Evolutionary conservation across 1,140 invertebrate species (phyloP), one percentile per base, ranked within the genome.

Genomic region (Episyrphus balteatus): DNA sequence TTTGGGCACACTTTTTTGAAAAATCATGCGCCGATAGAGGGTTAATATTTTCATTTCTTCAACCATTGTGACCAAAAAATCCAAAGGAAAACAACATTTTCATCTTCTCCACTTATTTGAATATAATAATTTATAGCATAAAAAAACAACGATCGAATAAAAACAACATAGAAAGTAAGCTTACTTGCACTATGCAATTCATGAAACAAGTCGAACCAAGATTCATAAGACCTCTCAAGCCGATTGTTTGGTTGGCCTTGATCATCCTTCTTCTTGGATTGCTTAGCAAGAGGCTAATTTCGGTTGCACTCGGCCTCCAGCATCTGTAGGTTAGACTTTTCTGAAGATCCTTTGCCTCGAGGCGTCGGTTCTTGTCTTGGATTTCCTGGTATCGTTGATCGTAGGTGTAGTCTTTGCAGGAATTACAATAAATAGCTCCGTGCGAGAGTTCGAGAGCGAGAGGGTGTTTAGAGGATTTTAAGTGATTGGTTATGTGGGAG

Each of bases 201-300:
- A 98, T 96, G 67, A 98, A 98, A 71, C 95, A 99, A 1, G 96
- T 98, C 52, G 92, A 92, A n/a, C 95, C 94, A 54, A 98, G 73
- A 73, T 99, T 99, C 52, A 97, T 84, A 18, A 98, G 74, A 2
- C 95, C 95, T 51, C 94, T 74, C 26, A 96, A 69, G 32, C 92
- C 90, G 58, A 92, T 86, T 18, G 87, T 88, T 37, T 88, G 88
- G 57, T 86, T 84, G 46, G 84, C 80, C 40, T 83, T 79, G 38
- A 93, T 82, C 50, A 83, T 74, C 44, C 88, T 76, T 52, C 88
- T 74, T 54, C 88, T 83, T 5, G 87, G 81, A 61, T 88, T 76
- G 41, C 79, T 76, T 51, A 81, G 70, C 30, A 91, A 59, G 66
- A 78, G 55, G 81, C 73, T 55, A 73, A 76, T 77, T 62, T 92